Base-by-base conservation (phyloP, 1,140 invertebrate species). In the Drosophila nasuta region DNA sequence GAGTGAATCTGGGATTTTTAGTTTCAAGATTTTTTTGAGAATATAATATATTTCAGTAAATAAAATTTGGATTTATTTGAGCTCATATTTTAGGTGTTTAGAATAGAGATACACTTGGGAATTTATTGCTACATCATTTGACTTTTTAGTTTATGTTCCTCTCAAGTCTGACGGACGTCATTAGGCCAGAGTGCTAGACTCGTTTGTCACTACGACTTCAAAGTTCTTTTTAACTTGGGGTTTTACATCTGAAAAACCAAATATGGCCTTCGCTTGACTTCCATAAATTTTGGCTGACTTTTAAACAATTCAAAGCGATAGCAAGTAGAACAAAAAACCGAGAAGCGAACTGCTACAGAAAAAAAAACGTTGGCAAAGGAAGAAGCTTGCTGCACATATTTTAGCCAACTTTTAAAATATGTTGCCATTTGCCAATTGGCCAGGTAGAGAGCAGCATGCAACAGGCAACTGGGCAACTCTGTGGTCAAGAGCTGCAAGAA, bases 331-430 rank as follows among this genome's bases (percentile, higher is more conserved):
- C 6, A 38, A 38, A 38, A 38, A 38, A 38, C 35, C 2, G 35
- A 38, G 33, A 38, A 10, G 10, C 5, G 30, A 33, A 33, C 30
- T n/a, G 38, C 1, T 3, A 41, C 3, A 41, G 35, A 15, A 46
- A 6, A 38, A 71, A 65, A 56, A 15, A 52, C 8, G 30, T 8
- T 15, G n/a, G 20, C 15, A 46, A 15, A 54, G 43, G 63, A 38
- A 17, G 57, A 13, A 52, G 73, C 58, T 56, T 43, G 69, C 59
- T 87, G 79, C 73, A 87, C 79, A 79, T 82, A 87, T 82, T 87
- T 88, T 69, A 78, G 71, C 68, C 75, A 83, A 79, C 64, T 89
- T 83, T 80, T 83, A 65, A 77, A 67, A 79, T 75, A 75, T 80
- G 67, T 78, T 70, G 52, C 59, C 63, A 69, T 81, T 77, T 69